Base-by-base conservation (phyloP, 92 coral and sea anemone genomes). In the Umimayanthus kanabou region DNA sequence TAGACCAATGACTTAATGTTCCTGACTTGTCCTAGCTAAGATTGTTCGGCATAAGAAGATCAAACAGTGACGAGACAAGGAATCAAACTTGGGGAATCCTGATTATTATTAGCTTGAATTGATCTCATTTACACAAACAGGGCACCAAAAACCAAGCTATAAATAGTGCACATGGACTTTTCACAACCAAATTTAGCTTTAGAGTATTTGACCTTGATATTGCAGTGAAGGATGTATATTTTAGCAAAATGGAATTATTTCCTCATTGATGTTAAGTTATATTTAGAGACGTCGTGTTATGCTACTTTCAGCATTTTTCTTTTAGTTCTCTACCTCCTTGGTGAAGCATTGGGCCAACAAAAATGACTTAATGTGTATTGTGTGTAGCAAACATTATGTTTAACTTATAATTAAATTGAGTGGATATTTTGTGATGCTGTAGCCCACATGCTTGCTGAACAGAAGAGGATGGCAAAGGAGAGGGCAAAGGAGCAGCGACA, bases 361-460 rank as follows among this genome's bases (percentile, higher is more conserved):
- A 4, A 29, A 6, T 71, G 11, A 4, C 10, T 71, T 37, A 39
- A 9, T 75, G 45, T 39, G 45, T 39, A 61, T 20, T 61, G 11
- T n/a, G 6, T 39, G 79, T 37, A 49, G 40, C 39, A 49, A 39
- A 49, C 33, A 18, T 26, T 77, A 39, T 80, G 11, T 49, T 80
- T 20, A 79, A 0, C 50, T 22, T 40, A 53, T 55, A 33, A 33
- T 33, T 33, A 2, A 26, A 80, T 16, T 50, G 72, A 25, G 28
- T 61, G 22, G 2, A 29, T 26, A 5, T 77, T 39, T 39, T 58
- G 30, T 5, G 39, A 42, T 42, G 37, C 70, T 89, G 9, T 64
- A 97, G 99, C 93, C 79, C 96, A 94, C 47, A 85, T 95, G 94
- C 92, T 93, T 30, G 95, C 95, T 81, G 98, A 97, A 84, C 99